These are phyloP conservation scores for Trichosurus vulpecula DNA, from an alignment of 2,797 vertebrate genomes.

Conservation along the genomic window DNA sequence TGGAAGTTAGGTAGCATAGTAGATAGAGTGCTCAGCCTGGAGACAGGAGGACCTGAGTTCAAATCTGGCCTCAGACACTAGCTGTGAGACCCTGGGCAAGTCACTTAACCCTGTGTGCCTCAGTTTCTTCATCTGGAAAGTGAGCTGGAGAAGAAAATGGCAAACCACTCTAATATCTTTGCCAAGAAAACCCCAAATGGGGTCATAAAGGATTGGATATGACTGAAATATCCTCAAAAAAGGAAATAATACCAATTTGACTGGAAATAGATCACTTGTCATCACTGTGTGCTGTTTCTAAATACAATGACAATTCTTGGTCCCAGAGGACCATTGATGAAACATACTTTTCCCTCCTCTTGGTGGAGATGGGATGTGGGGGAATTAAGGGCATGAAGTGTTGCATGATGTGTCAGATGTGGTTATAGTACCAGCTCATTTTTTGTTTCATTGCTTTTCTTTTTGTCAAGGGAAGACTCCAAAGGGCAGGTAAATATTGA, in stretches of 20 bases:
- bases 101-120: not conserved
- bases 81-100: not conserved
- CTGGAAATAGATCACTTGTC: too few relatives aligned
- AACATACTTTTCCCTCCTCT: not conserved
- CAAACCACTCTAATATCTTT: too few relatives aligned
- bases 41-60: too few relatives aligned
- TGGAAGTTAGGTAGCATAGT: too few relatives aligned
- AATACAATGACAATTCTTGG: not conserved
- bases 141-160: too few relatives aligned
- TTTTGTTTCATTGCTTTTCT: not conserved
- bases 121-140: not conserved
- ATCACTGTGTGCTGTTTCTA: too few relatives aligned
- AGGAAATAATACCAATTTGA: too few relatives aligned
- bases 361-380: not conserved
- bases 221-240: too few relatives aligned
- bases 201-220: too few relatives aligned
- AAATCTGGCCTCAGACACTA: not conserved
- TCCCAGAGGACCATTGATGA: not conserved
- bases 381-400: not conserved
- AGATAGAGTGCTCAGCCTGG: too few relatives aligned
- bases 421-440: not conserved
- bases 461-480: not conserved
- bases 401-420: not conserved
- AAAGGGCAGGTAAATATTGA: not conserved
- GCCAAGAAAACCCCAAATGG: too few relatives aligned